Evolutionary conservation across 2,888 invertebrate genomes (phyloP), one percentile per base, ranked within the genome.

Genomic region (Phoenoteleia sp.): DNA sequence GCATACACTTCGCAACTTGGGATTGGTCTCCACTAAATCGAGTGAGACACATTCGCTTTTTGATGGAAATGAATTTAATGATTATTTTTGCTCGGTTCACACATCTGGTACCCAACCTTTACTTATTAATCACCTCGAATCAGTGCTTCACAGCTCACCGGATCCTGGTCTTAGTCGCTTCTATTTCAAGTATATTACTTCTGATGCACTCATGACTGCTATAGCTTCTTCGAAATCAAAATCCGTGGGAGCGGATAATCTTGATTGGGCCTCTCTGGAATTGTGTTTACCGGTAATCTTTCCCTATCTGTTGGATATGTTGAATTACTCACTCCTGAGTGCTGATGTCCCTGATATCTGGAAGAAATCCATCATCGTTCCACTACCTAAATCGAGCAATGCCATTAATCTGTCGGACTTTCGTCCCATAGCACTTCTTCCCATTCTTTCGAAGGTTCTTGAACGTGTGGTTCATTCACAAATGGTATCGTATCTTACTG

Each of bases 331-430:
- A 15, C 19, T 45, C 60, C 60, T 3, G 6, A 29, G 0, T 23
- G 3, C 21, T 60, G 60, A 42, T 42, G n/a, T n/a, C n/a, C n/a
- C n/a, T n/a, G n/a, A n/a, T n/a, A n/a, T n/a, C n/a, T n/a, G n/a
- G n/a, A n/a, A 60, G 15, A 39, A 21, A 25, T 42, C 60, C n/a
- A 42, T 60, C 7, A 39, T 60, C n/a, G n/a, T 60, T 23, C 60
- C 42, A 2, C 39, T 60, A 3, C 60, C 42, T 0, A 60, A 60
- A 15, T 42, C 3, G 6, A 3, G n/a, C 6, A 42, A 60, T n/a
- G 21, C 42, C n/a, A 21, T 7, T 2, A 36, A 39, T 2, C 6
- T 60, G 25, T 2, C 1, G 1, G 60, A 60, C 3, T 60, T 23
- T 7, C 42, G 60, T 1, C 60, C 60, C 0, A 60, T 60, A 1